These are phyloP conservation scores for Meriones unguiculatus DNA, from an alignment of 2,113 vertebrate genomes.

Conservation along the genomic window DNA sequence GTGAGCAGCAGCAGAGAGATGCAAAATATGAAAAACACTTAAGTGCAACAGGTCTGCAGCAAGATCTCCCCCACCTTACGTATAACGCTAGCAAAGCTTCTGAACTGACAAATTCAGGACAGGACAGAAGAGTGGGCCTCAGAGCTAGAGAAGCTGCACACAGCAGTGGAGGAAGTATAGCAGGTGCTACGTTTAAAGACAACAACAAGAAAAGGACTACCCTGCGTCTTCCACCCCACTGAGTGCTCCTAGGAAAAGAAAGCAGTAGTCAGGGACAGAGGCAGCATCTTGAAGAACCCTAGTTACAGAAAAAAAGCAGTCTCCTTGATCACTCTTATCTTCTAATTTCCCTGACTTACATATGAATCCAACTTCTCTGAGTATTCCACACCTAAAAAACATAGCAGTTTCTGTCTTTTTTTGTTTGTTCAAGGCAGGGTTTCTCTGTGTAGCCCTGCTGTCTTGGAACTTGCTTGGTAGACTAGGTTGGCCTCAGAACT, in stretches of 20 bases:
- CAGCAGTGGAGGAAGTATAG: constrained; percentile 72
- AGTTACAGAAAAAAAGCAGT: constrained; percentile 89
- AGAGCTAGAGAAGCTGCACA: constrained; percentile 83
- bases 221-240: constrained; percentile 83
- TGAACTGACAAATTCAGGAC: constrained; percentile 88
- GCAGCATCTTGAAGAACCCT: constrained; percentile 84
- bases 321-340: constrained; percentile 77
- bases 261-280: constrained; percentile 89
- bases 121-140: constrained; percentile 89
- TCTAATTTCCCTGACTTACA: constrained; percentile 79
- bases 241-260: neutral
- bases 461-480: neutral
- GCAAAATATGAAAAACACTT: neutral
- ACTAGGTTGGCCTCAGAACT: neutral
- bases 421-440: no score
- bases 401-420: constrained; percentile 82
- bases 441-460: neutral
- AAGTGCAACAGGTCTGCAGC: constrained; percentile 66
- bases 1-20: constrained; percentile 63
- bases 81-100: constrained; percentile 87
- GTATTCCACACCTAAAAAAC: constrained; percentile 89
- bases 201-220: constrained; percentile 86
- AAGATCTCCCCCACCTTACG: constrained; percentile 80
- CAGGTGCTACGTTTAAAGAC: constrained; percentile 86
- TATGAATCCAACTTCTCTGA: constrained; percentile 79